phyloP scores from a whole-genome alignment of 1,140 invertebrate genomes.

The Mya arenaria region DNA sequence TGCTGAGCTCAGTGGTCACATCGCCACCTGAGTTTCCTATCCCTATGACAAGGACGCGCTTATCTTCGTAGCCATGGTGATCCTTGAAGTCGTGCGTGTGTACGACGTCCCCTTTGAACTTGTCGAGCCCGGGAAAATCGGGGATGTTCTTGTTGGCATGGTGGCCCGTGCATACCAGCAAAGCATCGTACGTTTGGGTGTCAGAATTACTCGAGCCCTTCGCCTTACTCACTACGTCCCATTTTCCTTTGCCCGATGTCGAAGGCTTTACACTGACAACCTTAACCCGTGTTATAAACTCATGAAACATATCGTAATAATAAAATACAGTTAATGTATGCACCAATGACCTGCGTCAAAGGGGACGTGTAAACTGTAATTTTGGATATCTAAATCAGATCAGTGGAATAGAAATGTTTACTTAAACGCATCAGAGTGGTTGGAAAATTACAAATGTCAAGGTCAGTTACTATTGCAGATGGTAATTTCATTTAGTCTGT shows the following conservation, averaged over 20 bases:
- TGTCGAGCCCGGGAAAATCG: constrained; percentile 73
- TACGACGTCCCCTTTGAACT: constrained; percentile 82
- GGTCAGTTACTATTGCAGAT: neutral
- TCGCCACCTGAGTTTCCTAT: constrained; percentile 83
- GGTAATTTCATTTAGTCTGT: neutral
- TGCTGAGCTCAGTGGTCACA: constrained; percentile 79
- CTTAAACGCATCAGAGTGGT: neutral
- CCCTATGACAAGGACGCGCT: constrained; percentile 82
- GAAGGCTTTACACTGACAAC: constrained; percentile 56
- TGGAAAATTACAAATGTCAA: neutral
- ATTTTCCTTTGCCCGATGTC: constrained; percentile 62
- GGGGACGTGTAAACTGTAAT: neutral
- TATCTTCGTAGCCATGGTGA: constrained; percentile 78
- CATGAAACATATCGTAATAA: neutral
- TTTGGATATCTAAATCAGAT: neutral
- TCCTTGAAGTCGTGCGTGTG: constrained; percentile 82
- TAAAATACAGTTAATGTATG: neutral
- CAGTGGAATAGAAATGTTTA: neutral
- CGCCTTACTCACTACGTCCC: constrained; percentile 58
- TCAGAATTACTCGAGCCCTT: constrained; percentile 22
- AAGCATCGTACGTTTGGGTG: constrained; percentile 75
- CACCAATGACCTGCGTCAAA: neutral
- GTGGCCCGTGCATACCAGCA: constrained; percentile 78
- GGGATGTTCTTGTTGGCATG: constrained; percentile 76
- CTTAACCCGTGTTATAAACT: constrained; percentile 22